Conservation (phyloP, 1,140 invertebrate genomes). For the Trigoniulus corallinus region DNA sequence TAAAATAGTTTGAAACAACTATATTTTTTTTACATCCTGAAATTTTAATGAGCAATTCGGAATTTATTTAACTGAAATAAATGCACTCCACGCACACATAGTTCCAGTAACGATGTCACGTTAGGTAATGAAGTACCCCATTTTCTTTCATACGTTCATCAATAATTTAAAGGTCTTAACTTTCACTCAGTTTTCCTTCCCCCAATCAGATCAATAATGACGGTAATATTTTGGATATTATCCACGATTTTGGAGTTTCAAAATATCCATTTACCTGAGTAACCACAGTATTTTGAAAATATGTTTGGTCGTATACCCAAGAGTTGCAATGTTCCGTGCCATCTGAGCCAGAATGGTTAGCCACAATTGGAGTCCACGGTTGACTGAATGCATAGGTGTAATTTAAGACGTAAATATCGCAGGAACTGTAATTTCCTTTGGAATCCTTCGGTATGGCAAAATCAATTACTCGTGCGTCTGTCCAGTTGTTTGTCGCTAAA, state of each 20-base stretch:
- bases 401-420: slow-evolving; percentile 19
- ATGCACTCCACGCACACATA: too few species aligned
- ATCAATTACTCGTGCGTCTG: not conserved
- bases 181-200: not conserved
- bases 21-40: too few species aligned
- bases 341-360: not conserved
- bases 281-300: slow-evolving; percentile 12
- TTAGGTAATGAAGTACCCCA: too few species aligned
- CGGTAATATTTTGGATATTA: not conserved
- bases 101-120: too few species aligned
- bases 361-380: not conserved
- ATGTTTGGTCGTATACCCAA: slow-evolving; percentile 10
- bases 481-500: not conserved
- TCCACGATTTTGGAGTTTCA: not conserved
- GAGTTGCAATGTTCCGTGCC: slow-evolving; percentile 7
- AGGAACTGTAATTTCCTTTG: not conserved
- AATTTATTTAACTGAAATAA: too few species aligned
- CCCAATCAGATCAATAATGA: not conserved
- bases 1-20: too few species aligned
- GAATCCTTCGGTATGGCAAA: not conserved
- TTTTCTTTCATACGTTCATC: too few species aligned
- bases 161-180: not conserved
- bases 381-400: slow-evolving; percentile 11
- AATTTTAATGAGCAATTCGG: too few species aligned
- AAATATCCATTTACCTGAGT: slow-evolving; percentile 5